Base-by-base conservation (phyloP, 1,140 invertebrate species). In the Macrostomum lignano region DNA sequence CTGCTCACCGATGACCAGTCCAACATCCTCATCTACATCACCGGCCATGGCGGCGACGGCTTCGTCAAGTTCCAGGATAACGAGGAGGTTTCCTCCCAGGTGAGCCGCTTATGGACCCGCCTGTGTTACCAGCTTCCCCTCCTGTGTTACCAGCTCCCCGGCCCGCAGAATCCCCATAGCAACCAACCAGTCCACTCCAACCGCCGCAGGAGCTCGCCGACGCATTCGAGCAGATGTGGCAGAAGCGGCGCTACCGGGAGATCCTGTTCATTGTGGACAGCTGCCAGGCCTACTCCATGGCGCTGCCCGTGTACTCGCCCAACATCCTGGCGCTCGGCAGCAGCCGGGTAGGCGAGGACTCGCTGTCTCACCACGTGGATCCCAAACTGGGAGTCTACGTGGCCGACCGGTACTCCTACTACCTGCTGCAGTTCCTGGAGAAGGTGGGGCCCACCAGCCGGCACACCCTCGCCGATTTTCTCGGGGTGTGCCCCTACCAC, bases 21-120 rank as follows among this genome's bases (percentile, higher is more conserved):
- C 48, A 98, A 96, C 59, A 76, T 98, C 29, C 58, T 96, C 1
- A 79, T 96, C 42, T 96, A 96, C 56, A 67, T 98, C 45, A 66
- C 64, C 32, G 82, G 86, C 0, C 91, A 98, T 62, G 91, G 91
- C 11, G 91, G 88, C 21, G 86, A 96, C 64, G 86, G 86, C 0
- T 98, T 98, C 51, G 60, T 98, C 0, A 98, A 98, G 56, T 98
- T 98, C 52, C 91, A 96, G 65, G 91, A 98, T 59, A 77, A 82
- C 1, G 84, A 94, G 55, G 91, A 98, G 63, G 78, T 98, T 7
- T 94, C 86, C n/a, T 88, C 76, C 58, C 74, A n/a, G n/a, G n/a
- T n/a, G n/a, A n/a, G n/a, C n/a, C n/a, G n/a, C n/a, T n/a, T n/a
- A n/a, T n/a, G n/a, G n/a, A n/a, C n/a, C n/a, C n/a, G n/a, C n/a